phyloP scores from a whole-genome alignment of 2,797 vertebrate species.

The Hydrolagus colliei region DNA sequence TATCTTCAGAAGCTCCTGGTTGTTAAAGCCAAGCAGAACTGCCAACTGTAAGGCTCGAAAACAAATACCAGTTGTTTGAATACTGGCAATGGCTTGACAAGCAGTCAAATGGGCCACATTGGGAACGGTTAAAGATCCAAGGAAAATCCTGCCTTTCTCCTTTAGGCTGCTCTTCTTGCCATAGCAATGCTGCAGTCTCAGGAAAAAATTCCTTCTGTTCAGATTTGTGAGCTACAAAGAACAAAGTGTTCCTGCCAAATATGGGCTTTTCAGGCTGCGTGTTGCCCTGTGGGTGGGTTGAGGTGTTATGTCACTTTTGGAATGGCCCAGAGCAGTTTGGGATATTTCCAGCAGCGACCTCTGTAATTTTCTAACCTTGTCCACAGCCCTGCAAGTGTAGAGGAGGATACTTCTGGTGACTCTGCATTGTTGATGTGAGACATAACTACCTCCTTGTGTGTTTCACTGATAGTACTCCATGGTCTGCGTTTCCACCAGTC shows the following conservation, averaged over 20 bases:
- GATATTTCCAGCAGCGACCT: background rate
- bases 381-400: too few species aligned
- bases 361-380: background rate
- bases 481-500: background rate
- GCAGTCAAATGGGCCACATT: background rate
- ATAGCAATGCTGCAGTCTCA: too few species aligned
- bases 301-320: background rate
- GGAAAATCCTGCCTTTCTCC: constrained; percentile 21
- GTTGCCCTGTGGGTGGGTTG: background rate
- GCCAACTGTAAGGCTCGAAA: background rate
- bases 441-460: background rate
- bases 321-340: background rate
- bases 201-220: background rate
- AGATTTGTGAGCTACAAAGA: background rate
- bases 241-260: constrained; percentile 20
- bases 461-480: background rate
- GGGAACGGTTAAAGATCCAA: background rate
- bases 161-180: background rate
- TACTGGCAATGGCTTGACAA: background rate
- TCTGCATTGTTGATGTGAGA: background rate
- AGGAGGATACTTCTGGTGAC: too few species aligned
- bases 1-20: background rate
- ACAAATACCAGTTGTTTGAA: background rate
- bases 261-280: background rate
- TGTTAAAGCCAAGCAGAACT: background rate